These are phyloP conservation scores for Cynocephalus volans DNA, from an alignment of 2,113 vertebrate genomes.

Conservation along the genomic window DNA sequence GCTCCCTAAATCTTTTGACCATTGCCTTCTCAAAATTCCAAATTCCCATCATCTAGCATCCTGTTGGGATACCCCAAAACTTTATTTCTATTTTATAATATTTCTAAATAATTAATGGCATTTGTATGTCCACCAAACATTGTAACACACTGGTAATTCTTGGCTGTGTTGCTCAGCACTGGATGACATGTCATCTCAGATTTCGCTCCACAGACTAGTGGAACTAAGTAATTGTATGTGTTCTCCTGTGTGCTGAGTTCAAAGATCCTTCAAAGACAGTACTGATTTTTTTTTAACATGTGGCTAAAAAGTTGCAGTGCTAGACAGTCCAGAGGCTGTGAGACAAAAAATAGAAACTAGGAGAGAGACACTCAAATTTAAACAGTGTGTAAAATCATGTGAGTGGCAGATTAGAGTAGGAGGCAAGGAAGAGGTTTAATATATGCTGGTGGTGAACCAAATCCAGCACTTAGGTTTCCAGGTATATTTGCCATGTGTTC, in stretches of 20 bases:
- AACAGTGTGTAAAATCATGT: neutral
- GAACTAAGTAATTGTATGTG: neutral
- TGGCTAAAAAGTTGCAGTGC: neutral
- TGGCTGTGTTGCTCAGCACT: neutral
- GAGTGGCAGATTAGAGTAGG: neutral
- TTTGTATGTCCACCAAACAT: neutral
- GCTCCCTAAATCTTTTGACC: neutral
- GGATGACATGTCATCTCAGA: neutral
- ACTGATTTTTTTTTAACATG: neutral
- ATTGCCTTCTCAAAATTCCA: neutral
- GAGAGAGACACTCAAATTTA: neutral
- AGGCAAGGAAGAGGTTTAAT: neutral
- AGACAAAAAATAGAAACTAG: neutral
- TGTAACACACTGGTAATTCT: neutral
- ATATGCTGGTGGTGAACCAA: neutral
- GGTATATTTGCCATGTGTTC: neutral
- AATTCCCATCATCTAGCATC: conserved; percentile 3
- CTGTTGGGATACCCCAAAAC: neutral
- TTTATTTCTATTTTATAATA: neutral
- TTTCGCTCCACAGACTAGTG: neutral
- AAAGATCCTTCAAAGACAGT: neutral
- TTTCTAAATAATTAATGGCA: neutral
- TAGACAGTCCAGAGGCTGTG: neutral
- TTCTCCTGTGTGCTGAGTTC: neutral
- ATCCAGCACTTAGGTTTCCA: neutral